These are phyloP conservation scores for Leptonema lineaticorne DNA, from an alignment of 1,140 invertebrate species.

Conservation along the genomic window DNA sequence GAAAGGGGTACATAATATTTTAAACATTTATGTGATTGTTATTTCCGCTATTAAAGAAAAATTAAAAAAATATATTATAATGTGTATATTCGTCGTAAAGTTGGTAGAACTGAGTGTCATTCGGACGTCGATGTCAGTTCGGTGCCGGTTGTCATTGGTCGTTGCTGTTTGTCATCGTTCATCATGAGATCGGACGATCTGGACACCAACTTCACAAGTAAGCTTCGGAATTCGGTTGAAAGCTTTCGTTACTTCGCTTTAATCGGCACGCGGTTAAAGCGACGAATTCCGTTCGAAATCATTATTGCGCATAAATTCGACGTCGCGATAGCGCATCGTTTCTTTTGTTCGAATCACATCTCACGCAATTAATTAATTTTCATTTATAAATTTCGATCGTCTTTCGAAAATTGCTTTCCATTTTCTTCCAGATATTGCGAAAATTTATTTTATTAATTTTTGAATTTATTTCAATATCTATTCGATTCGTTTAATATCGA, in stretches of 20 bases:
- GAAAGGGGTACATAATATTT: no score
- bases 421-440: not conserved
- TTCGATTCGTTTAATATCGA: not conserved
- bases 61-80: no score
- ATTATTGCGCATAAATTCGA: no score
- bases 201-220: not conserved
- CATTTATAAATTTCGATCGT: no score
- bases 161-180: not conserved
- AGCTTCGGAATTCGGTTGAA: not conserved
- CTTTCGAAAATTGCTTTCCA: not conserved
- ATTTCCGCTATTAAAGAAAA: no score
- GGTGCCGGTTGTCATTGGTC: not conserved
- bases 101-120: not conserved
- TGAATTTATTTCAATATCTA: not conserved
- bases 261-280: not conserved
- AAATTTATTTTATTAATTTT: not conserved
- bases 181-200: not conserved
- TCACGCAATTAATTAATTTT: no score
- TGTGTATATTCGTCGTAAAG: no score
- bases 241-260: not conserved
- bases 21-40: no score
- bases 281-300: not conserved
- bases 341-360: no score
- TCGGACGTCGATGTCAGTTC: not conserved
- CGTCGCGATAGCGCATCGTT: no score